These are phyloP conservation scores for Mycteria americana DNA, from an alignment of 2,797 vertebrate genomes.

Conservation along the genomic window DNA sequence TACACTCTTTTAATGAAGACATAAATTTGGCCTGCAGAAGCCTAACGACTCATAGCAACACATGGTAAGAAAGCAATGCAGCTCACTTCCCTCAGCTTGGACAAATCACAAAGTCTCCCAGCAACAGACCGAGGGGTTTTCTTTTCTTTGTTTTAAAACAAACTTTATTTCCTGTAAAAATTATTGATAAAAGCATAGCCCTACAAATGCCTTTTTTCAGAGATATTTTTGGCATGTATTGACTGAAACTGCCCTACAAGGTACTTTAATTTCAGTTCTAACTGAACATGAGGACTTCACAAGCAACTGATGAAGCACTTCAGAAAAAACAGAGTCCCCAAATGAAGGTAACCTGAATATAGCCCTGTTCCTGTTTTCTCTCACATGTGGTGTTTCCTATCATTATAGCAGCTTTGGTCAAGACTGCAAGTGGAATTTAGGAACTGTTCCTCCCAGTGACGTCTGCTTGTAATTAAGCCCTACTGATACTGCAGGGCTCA, in stretches of 20 bases:
- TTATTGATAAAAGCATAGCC: neutral
- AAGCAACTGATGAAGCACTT: neutral
- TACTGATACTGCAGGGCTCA: neutral
- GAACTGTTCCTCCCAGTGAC: neutral
- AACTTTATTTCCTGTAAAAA: neutral
- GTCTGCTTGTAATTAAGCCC: conserved; percentile 18
- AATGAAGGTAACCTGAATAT: neutral
- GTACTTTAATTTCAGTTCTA: neutral
- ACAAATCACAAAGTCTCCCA: neutral
- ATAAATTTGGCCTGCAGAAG: neutral
- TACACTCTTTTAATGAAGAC: neutral
- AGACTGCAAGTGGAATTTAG: neutral
- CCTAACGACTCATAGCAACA: neutral
- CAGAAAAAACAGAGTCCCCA: neutral
- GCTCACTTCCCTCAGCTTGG: neutral
- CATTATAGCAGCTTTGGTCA: neutral
- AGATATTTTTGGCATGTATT: neutral
- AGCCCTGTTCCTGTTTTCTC: neutral
- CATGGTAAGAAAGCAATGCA: neutral
- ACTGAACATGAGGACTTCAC: neutral
- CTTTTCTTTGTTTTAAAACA: neutral
- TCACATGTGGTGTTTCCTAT: neutral
- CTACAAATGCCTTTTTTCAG: neutral
- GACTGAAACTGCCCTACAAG: neutral
- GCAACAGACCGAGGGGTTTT: neutral